Evolutionary conservation across 2,113 vertebrate species (phyloP).

Genomic region (Gasterosteus nipponicus): DNA sequence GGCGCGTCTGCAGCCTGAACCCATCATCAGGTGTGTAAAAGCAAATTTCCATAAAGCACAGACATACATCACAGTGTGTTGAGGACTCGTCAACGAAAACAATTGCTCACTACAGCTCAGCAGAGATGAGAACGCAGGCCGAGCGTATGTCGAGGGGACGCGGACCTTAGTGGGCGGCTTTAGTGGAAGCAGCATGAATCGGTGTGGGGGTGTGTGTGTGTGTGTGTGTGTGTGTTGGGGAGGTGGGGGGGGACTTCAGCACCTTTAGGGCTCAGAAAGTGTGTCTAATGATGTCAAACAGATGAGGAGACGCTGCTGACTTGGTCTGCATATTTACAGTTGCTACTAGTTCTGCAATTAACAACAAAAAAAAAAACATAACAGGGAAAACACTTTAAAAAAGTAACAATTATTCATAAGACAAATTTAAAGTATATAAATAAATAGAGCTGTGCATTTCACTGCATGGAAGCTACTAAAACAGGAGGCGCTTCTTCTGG

Average conservation of each 20-base stretch:
- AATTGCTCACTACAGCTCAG: conserved; percentile 49
- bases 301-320: conserved; percentile 39
- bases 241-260: conserved; percentile 28
- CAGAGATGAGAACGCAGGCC: conserved; percentile 39
- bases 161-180: conserved; percentile 17
- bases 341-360: conserved; percentile 74
- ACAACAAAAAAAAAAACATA: conserved; percentile 31
- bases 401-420: conserved; percentile 56
- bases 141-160: conserved; percentile 26
- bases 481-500: conserved; percentile 39
- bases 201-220: neutral
- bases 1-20: conserved; percentile 21
- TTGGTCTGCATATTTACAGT: conserved; percentile 70
- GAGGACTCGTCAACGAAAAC: conserved; percentile 34
- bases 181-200: conserved; percentile 42
- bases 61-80: conserved; percentile 70
- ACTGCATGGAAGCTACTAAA: conserved; percentile 66
- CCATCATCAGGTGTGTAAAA: conserved; percentile 15
- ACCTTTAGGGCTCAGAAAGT: conserved; percentile 42
- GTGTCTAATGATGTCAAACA: conserved; percentile 24
- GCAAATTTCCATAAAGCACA: conserved; percentile 29
- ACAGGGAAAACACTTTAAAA: conserved; percentile 48
- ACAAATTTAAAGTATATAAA: conserved; percentile 71
- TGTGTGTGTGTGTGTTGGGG: neutral
- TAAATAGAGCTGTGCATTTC: conserved; percentile 79